Conservation (phyloP, 2,888 invertebrate genomes). For the Tortricodes alternella region DNA sequence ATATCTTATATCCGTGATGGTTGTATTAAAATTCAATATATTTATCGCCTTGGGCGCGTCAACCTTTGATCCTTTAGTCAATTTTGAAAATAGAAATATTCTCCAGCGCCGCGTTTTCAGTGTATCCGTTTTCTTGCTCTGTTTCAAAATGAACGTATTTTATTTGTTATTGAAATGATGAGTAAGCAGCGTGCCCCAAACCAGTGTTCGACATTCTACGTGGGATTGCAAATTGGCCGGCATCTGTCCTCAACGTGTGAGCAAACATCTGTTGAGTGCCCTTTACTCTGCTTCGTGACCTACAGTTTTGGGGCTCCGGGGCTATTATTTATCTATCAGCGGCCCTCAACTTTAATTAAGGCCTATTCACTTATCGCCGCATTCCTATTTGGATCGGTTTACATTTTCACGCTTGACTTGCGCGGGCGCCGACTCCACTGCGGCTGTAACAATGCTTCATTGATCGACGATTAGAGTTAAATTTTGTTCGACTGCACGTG, state of each 20-base stretch:
- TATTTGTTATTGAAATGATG: too few relatives aligned
- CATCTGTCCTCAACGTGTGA: constrained; percentile 64
- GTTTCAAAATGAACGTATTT: too few relatives aligned
- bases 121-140: too few relatives aligned
- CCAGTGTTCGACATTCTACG: constrained; percentile 15
- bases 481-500: constrained; percentile 42
- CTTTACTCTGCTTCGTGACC: constrained; percentile 63
- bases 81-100: constrained; percentile 12
- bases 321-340: constrained; percentile 58
- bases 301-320: constrained; percentile 48
- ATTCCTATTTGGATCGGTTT: constrained; percentile 67
- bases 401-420: constrained; percentile 61
- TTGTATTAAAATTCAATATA: constrained; percentile 29
- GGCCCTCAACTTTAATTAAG: constrained; percentile 71
- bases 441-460: constrained; percentile 51
- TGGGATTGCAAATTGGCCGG: constrained; percentile 26
- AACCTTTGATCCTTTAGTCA: constrained; percentile 14
- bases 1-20: constrained; percentile 29
- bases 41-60: constrained; percentile 26
- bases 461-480: constrained; percentile 59
- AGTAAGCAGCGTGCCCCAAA: constrained; percentile 5
- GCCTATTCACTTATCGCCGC: constrained; percentile 73
- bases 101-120: too few relatives aligned
- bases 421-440: constrained; percentile 51
- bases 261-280: constrained; percentile 41